Evolutionary conservation across 2,888 invertebrate species (phyloP).

Genomic region (Drosophila imparisetae): DNA sequence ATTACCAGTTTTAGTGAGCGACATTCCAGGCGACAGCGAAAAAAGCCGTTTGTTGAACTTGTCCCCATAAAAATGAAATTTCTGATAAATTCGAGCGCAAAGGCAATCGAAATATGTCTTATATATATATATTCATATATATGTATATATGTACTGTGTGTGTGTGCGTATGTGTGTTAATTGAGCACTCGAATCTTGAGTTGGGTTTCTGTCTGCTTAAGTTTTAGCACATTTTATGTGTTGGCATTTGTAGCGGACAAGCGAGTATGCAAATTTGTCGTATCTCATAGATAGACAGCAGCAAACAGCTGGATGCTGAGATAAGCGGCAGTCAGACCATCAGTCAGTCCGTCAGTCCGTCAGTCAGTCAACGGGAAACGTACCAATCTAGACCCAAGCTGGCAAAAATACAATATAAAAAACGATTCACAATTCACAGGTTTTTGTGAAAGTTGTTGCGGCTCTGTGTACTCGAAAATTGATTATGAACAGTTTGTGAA

Average conservation of each 20-base stretch:
- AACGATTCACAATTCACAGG: conserved; percentile 38
- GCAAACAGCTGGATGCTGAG: conserved; percentile 14
- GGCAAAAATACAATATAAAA: conserved; percentile 10
- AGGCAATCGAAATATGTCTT: conserved; percentile 28
- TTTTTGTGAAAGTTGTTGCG: conserved; percentile 69
- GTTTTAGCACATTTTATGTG: conserved; percentile 66
- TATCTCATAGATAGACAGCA: conserved; percentile 44
- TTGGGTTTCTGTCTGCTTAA: conserved; percentile 41
- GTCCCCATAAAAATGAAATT: conserved; percentile 58
- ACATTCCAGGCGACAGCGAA: conserved; percentile 58
- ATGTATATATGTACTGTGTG: conserved; percentile 2
- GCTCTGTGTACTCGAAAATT: conserved; percentile 65
- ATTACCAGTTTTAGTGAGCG: conserved; percentile 57
- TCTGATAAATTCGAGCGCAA: conserved; percentile 46
- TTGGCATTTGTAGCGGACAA: conserved; percentile 38
- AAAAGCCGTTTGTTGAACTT: conserved; percentile 70
- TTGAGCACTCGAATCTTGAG: conserved; percentile 62
- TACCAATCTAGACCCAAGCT: conserved; percentile 29
- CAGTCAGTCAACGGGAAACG: conserved; percentile 35
- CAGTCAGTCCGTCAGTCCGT: conserved; percentile 39
- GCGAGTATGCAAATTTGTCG: conserved; percentile 67
- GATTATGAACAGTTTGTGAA: conserved; percentile 72
- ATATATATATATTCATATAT: background rate
- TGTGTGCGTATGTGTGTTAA: conserved; percentile 59
- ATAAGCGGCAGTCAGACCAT: conserved; percentile 58